Evolutionary conservation across 2,113 vertebrate genomes (phyloP).

Genomic region (Tricholaema leucomelas): DNA sequence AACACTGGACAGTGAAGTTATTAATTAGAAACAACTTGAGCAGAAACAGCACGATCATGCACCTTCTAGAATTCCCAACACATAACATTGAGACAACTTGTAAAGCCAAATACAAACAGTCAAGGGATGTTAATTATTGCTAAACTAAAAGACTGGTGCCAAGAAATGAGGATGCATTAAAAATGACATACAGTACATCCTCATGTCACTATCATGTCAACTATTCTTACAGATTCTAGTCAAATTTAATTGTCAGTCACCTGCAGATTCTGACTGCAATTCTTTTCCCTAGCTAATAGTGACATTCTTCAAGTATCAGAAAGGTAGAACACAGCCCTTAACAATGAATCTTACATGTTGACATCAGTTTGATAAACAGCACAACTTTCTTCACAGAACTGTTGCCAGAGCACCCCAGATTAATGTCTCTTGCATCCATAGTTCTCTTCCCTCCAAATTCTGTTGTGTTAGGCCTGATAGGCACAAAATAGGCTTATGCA

Average conservation of each 20-base stretch:
- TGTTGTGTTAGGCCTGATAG: no score
- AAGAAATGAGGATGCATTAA: background rate
- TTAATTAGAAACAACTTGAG: constrained; percentile 73
- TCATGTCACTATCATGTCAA: background rate
- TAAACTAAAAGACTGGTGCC: constrained; percentile 22
- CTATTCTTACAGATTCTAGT: background rate
- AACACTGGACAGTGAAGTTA: constrained; percentile 77
- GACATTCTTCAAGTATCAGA: background rate
- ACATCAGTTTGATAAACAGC: background rate
- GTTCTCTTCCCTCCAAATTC: background rate
- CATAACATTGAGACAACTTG: constrained; percentile 71
- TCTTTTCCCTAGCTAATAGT: background rate
- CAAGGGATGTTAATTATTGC: constrained; percentile 50
- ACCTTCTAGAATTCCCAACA: constrained; percentile 71
- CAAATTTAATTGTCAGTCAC: background rate
- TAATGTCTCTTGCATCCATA: background rate
- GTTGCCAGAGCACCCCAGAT: background rate
- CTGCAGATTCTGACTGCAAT: background rate
- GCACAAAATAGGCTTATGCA: no score
- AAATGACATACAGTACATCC: background rate
- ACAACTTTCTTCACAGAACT: background rate
- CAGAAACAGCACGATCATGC: constrained; percentile 76
- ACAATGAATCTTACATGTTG: background rate
- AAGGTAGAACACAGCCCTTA: background rate
- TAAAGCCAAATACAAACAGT: constrained; percentile 64